phyloP scores from a whole-genome alignment of 1,140 invertebrate genomes.

The Mycetomoellerius zeteki region DNA sequence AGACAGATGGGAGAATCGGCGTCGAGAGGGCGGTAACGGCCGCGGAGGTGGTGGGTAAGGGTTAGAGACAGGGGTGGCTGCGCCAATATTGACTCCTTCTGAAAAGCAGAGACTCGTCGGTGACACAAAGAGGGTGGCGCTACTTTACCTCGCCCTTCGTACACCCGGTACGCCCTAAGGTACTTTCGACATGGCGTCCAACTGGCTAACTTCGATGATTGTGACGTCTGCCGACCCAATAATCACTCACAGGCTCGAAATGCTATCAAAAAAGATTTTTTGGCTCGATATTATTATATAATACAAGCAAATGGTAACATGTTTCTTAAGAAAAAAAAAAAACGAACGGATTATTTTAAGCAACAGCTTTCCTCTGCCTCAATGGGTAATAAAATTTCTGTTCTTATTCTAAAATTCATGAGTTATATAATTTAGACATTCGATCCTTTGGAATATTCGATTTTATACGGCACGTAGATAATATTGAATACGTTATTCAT shows the following conservation, averaged over 20 bases:
- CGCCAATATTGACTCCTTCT: slow-evolving; percentile 82
- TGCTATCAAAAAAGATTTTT: neutral
- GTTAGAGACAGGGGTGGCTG: slow-evolving; percentile 78
- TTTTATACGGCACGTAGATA: slow-evolving; percentile 8
- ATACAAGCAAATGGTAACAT: neutral
- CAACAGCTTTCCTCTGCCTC: neutral
- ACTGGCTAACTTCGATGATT: slow-evolving; percentile 35
- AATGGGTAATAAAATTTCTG: neutral
- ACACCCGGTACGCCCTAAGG: slow-evolving; percentile 46
- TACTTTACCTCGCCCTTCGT: slow-evolving; percentile 70
- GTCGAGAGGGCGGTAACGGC: slow-evolving; percentile 34
- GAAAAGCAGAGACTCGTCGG: slow-evolving; percentile 67
- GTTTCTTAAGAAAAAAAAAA: slow-evolving; percentile 6
- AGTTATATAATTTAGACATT: slow-evolving; percentile 18
- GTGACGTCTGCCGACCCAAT: slow-evolving; percentile 1
- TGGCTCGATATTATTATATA: neutral
- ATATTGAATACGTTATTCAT: neutral
- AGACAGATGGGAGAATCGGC: slow-evolving; percentile 57
- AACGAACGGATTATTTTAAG: neutral
- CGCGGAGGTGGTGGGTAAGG: slow-evolving; percentile 62
- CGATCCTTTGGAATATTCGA: slow-evolving; percentile 1
- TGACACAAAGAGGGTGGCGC: slow-evolving; percentile 76
- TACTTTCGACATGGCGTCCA: slow-evolving; percentile 56
- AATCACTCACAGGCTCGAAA: slow-evolving; percentile 27
- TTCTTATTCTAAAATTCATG: neutral